Percentiles rank a stretch among this genome's conserved stretches.
Conservation (phyloP, 2,797 vertebrate species). For the Odontamblyopus lacepedii region DNA sequence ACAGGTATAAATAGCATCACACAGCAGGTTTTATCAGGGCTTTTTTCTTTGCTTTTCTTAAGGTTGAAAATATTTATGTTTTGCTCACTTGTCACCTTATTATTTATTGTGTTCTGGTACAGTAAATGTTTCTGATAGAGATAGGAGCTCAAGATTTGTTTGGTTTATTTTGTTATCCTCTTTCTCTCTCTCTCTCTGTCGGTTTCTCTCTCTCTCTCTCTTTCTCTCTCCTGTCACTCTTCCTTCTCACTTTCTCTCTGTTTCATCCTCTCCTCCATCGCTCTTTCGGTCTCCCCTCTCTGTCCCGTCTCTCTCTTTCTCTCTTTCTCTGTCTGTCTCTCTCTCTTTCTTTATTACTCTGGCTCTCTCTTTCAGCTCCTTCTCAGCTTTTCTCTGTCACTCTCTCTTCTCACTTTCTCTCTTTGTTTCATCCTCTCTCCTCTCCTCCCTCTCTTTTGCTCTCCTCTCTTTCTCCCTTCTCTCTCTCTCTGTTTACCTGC, state of each 20-base stretch:
- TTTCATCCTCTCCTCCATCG: no score
- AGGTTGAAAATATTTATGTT: slow-evolving; percentile 54
- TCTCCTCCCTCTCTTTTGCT: slow-evolving; percentile 51
- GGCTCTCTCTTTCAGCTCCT: no score
- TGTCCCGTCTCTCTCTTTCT: slow-evolving; percentile 11
- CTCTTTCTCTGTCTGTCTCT: no score
- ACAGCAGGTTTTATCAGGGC: slow-evolving; percentile 2
- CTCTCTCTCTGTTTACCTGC: slow-evolving; percentile 53
- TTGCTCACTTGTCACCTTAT: slow-evolving; percentile 64
- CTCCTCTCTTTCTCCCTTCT: slow-evolving; percentile 46
- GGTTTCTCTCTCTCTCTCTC: no score
- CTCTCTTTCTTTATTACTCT: slow-evolving; percentile 14
- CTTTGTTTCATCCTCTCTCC: no score
- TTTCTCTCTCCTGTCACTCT: no score
- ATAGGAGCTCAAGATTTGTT: slow-evolving; percentile 62
- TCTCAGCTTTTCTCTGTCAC: no score
- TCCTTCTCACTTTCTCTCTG: no score
- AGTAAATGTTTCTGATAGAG: slow-evolving; percentile 75
- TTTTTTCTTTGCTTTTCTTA: slow-evolving; percentile 17
- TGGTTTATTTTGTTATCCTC: slow-evolving; percentile 73
- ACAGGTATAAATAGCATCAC: background rate
- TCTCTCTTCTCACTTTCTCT: no score
- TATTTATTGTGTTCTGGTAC: slow-evolving; percentile 79
- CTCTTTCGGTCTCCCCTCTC: no score
- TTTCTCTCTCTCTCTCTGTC: slow-evolving; percentile 42